Evolutionary conservation across 2,797 vertebrate genomes (phyloP), one percentile per base, ranked within the genome.

Genomic region (Pogonophryne albipinna): DNA sequence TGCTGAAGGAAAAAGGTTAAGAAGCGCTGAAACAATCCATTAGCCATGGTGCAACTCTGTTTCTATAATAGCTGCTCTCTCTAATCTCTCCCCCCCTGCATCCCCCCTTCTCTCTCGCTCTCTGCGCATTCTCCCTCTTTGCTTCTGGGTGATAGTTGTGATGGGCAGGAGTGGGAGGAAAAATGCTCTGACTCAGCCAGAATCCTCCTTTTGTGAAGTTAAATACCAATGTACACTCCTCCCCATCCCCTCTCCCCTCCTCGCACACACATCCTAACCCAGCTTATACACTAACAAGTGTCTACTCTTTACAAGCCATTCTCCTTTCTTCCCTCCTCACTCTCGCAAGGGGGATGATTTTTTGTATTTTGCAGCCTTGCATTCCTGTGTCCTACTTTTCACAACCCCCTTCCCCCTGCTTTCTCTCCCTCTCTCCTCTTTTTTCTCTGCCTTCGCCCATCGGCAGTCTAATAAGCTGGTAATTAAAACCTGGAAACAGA

Each of bases 401-500:
- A 66, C 60, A 20, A 42, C 19, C 55, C 19, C 52, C 61, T 44
- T 19, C 55, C 47, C 49, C 31, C 42, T 20, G 46, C 53, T 41
- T 17, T 3, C 23, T 47, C 10, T 53, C 27, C 4, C 45, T 38
- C 17, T 50, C 38, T 63, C n/a, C 55, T 41, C 11, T 49, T 44
- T 7, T 67, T 31, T 56, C 73, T 56, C 38, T 51, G 19, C 62
- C 57, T 52, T 58, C 66, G 71, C 74, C 66, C 52, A 61, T 55
- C 87, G 79, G 83, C 89, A 85, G 81, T 69, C 82, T 90, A 91
- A 91, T 91, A 90, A 90, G 85, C 59, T 74, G 52, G 84, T 91
- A 92, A 92, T 93, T 92, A 92, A 90, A 84, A 91, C 85, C 84
- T 90, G 83, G 85, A 91, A 90, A 77, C 66, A 20, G 60, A 75